Evolutionary conservation across 2,113 vertebrate species (phyloP).

Genomic region (Phyllostomus discolor): DNA sequence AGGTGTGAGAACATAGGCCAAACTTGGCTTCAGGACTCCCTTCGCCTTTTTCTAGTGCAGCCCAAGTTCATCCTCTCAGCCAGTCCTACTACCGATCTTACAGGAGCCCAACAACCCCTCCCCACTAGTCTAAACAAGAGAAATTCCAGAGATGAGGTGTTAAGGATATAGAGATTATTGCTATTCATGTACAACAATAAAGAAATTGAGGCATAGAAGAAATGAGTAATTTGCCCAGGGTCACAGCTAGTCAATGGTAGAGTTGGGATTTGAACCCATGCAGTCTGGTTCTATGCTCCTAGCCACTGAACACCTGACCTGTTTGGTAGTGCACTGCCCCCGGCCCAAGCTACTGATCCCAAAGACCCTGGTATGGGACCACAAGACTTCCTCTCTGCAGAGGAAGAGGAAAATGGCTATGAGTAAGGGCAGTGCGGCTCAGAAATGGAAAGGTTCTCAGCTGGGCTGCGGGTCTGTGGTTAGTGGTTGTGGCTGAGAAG

Average conservation of each 20-base stretch:
- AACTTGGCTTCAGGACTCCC: not conserved
- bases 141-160: not conserved
- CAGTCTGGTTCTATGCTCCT: not conserved
- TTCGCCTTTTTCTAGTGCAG: not conserved
- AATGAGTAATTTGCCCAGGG: not conserved
- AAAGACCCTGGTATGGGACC: not conserved
- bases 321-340: not conserved
- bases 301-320: not conserved
- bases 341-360: not conserved
- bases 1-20: constrained; percentile 36
- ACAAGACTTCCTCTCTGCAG: not conserved
- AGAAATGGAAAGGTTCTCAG: not conserved
- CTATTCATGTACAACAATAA: not conserved
- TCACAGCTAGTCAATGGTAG: not conserved
- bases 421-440: not conserved
- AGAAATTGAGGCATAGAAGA: not conserved
- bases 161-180: not conserved
- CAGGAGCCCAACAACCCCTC: too few species aligned
- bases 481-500: not conserved
- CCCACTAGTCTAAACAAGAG: not conserved
- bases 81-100: not conserved
- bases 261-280: not conserved
- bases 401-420: not conserved
- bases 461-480: not conserved
- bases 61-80: not conserved